Evolutionary conservation across 2,113 vertebrate species (phyloP), one percentile per base, ranked within the genome.

Genomic region (Oreotrochilus melanogaster): DNA sequence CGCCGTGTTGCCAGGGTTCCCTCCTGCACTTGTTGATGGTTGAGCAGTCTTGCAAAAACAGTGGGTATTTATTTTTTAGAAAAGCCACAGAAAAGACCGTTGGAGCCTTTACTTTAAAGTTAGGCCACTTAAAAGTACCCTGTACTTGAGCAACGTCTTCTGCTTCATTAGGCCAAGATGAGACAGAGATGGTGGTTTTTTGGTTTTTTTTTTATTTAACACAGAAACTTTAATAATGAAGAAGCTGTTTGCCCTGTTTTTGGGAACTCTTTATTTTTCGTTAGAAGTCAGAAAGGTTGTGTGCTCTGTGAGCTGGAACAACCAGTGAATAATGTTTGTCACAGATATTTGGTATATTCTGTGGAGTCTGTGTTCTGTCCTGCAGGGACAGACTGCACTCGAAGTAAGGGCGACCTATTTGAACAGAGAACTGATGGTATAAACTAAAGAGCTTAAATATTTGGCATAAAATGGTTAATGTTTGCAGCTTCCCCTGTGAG

Each of bases 401-500:
- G 50, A 60, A 3, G 37, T 67, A 27, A 15, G 10, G 22, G 30
- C 45, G 19, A 39, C n/a, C 31, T 65, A 8, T 48, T 28, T 4
- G 7, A 24, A 47, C 74, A 62, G 30, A 62, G 37, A 35, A 18
- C 62, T 57, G n/a, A 7, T 67, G n/a, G 5, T 42, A 9, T 22
- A 15, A 73, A 47, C 33, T 24, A 6, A 62, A 47, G 35, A 61
- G 13, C 67, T 79, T 65, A 28, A 2, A 5, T 37, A 16, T 6
- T n/a, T 86, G 23, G 47, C 76, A 48, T 28, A 50, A 80, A 75
- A 76, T 35, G 45, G 45, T 45, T 14, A 45, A 17, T 45, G 22
- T 14, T 67, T 53, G 16, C 31, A 65, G 39, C 21, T 65, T 89
- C 14, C 1, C 0, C 14, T 2, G 0, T 1, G 1, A 19, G 21